Evolutionary conservation across 2,797 vertebrate genomes (phyloP).

Genomic region (Malurus leucopterus): DNA sequence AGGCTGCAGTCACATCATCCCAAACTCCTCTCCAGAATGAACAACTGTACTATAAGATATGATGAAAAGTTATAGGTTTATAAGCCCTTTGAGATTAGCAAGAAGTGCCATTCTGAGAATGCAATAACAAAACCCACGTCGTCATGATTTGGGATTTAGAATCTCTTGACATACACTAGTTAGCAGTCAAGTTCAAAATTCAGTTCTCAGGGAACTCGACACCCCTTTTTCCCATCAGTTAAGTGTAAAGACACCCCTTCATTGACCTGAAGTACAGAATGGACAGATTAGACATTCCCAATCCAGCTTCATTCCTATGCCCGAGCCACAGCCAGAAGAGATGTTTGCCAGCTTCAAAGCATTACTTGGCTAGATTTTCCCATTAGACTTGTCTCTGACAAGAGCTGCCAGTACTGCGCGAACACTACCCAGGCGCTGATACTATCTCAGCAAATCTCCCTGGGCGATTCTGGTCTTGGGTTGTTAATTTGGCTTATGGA

Average conservation of each 20-base stretch:
- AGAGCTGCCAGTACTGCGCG: background rate
- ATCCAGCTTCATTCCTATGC: background rate
- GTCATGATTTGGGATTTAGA: background rate
- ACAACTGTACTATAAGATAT: background rate
- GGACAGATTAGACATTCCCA: background rate
- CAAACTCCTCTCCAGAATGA: background rate
- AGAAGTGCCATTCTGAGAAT: background rate
- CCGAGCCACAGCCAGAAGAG: background rate
- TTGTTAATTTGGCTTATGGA: background rate
- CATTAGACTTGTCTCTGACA: background rate
- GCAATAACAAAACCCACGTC: background rate
- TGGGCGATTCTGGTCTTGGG: accelerated
- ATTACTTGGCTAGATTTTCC: background rate
- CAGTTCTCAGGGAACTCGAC: background rate
- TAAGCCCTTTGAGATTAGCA: background rate
- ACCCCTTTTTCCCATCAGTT: background rate
- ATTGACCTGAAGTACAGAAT: background rate
- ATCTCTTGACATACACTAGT: background rate
- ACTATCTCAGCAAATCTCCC: background rate
- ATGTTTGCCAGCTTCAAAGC: background rate
- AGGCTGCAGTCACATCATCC: background rate
- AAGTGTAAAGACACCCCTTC: background rate
- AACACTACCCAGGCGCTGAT: background rate
- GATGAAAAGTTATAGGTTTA: background rate
- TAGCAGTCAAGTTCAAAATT: background rate